Evolutionary conservation across 2,888 invertebrate species (phyloP), one percentile per base, ranked within the genome.

Genomic region (Lypha dubia): DNA sequence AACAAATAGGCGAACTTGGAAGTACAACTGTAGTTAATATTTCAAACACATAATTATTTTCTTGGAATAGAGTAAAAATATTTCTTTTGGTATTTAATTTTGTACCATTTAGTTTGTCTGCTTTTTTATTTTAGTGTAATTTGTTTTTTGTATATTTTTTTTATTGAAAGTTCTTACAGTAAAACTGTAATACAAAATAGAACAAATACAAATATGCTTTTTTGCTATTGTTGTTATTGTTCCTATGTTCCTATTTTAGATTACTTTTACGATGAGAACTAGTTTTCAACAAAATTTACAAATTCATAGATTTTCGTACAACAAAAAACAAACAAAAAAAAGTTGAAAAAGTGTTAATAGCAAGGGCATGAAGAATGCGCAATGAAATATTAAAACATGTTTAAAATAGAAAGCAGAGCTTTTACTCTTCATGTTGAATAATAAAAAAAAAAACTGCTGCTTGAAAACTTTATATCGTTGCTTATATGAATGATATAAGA

Each of bases 181-280:
- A 38, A 17, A 15, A 13, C 22, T 28, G 7, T 6, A 44, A n/a
- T 8, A 38, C 11, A 15, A 44, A n/a, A 63, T 13, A 24, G 15
- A 38, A 32, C 22, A 62, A 65, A 65, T 53, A 13, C 15, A 44
- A 35, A 51, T 15, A 20, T 22, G 11, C 51, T 51, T 15, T 1
- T 24, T 70, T 58, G 15, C 35, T 17, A 53, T 38, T 49, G 15
- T 68, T 60, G 41, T 60, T 38, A 17, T 68, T 60, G 41, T 60
- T 38, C n/a, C 58, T 20, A 49, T 67, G 73, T 77, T 73, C 35
- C 71, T 67, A 73, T 67, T 73, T 67, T 63, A 76, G 76, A 73
- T 76, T 82, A 76, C 58, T 76, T 82, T 82, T 65, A 76, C 65
- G 75, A 63, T 56, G 41, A 65, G n/a, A n/a, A n/a, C n/a, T 76